phyloP scores from a whole-genome alignment of 1,140 invertebrate genomes.

The Drosophila melanogaster region Release_6_plus_ISO1_MT NT_033777.3:19132501-19133000 shows the following conservation, averaged over 20 bases:
- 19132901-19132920: slow-evolving; percentile 16
- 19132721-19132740: slow-evolving; percentile 10
- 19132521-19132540: slow-evolving; percentile 13
- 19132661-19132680: background rate
- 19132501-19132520: slow-evolving; percentile 3
- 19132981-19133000: slow-evolving; percentile 18
- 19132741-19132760: slow-evolving; percentile 21
- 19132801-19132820: background rate
- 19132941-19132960: slow-evolving; percentile 47
- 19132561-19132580: background rate
- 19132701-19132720: slow-evolving; percentile 11
- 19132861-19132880: background rate
- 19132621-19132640: background rate
- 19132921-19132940: slow-evolving; percentile 44
- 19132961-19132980: slow-evolving; percentile 48
- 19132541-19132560: background rate
- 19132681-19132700: slow-evolving; percentile 28
- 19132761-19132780: background rate
- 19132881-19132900: slow-evolving; percentile 46
- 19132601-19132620: background rate
- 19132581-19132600: slow-evolving; percentile 11
- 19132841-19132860: background rate
- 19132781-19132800: background rate
- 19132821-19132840: too few relatives aligned
- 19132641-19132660: slow-evolving; percentile 5